These are phyloP conservation scores for Enhydra lutris DNA, from an alignment of 2,113 vertebrate genomes.

Conservation along the genomic window DNA sequence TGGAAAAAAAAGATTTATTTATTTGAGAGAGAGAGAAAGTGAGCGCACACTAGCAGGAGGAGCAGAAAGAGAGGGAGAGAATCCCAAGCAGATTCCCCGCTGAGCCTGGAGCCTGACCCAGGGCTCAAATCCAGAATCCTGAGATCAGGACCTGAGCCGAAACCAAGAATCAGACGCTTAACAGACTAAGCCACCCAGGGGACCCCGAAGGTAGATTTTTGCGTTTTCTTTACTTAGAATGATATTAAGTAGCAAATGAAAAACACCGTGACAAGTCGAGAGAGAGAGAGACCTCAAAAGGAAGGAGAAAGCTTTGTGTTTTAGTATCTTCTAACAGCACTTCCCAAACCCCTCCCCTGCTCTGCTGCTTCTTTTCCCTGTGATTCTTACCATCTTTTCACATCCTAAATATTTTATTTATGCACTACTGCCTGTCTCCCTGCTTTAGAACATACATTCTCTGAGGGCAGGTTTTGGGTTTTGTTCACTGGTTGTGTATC, in stretches of 20 bases:
- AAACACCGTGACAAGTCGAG: neutral
- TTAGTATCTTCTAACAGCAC: neutral
- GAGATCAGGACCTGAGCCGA: no score
- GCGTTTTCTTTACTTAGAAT: neutral
- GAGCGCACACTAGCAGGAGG: fast-evolving
- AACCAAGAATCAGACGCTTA: no score
- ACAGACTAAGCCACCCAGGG: no score
- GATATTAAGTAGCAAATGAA: neutral
- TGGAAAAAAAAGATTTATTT: no score
- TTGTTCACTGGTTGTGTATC: neutral
- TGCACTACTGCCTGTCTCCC: neutral
- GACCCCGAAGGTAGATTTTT: neutral
- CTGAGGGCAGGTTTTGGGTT: neutral
- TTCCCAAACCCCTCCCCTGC: neutral
- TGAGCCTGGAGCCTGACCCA: no score
- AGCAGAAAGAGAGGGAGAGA: no score
- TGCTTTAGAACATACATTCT: neutral
- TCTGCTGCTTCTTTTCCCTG: no score
- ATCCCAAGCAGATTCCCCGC: no score
- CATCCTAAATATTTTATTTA: neutral
- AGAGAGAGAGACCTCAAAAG: neutral
- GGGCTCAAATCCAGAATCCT: no score
- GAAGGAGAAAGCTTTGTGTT: neutral
- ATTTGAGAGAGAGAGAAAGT: no score
- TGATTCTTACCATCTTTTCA: neutral